Evolutionary conservation across 1,140 invertebrate genomes (phyloP).

Genomic region (Drosophila neocordata): DNA sequence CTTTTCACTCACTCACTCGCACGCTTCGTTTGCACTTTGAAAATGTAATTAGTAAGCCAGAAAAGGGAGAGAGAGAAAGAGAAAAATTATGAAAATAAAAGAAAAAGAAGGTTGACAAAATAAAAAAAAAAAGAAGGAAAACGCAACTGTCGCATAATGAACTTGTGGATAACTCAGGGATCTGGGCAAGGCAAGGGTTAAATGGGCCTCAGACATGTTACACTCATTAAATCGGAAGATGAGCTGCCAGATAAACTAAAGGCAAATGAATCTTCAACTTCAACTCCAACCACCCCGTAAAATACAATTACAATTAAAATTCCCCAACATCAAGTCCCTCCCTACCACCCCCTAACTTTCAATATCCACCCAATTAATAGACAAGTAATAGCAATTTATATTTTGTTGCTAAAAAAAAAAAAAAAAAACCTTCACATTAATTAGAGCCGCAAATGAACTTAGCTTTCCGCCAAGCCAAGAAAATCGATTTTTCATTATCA

Average conservation of each 20-base stretch:
- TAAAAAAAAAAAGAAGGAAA: slow-evolving; percentile 50
- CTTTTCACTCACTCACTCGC: slow-evolving; percentile 22
- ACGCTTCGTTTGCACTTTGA: slow-evolving; percentile 77
- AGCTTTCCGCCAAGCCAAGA: not conserved
- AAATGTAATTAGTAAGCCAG: slow-evolving; percentile 77
- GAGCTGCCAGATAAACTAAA: slow-evolving; percentile 5
- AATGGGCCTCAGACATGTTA: slow-evolving; percentile 62
- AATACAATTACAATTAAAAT: slow-evolving; percentile 66
- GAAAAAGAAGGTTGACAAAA: slow-evolving; percentile 51
- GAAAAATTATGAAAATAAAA: not conserved
- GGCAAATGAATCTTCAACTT: slow-evolving; percentile 6
- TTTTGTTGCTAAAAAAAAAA: slow-evolving; percentile 27
- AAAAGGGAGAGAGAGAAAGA: not conserved
- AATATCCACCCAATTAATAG: slow-evolving; percentile 52
- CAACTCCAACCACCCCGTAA: slow-evolving; percentile 27
- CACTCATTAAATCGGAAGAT: slow-evolving; percentile 53
- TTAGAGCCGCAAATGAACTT: slow-evolving; percentile 73
- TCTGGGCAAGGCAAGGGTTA: slow-evolving; percentile 54
- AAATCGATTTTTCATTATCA: slow-evolving; percentile 8
- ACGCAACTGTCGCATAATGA: slow-evolving; percentile 74
- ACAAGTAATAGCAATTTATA: slow-evolving; percentile 75
- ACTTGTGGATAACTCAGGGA: slow-evolving; percentile 50
- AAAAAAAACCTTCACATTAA: slow-evolving; percentile 41
- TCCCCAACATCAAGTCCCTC: slow-evolving; percentile 41
- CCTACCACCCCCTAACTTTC: not conserved